Conservation (phyloP, 2,888 invertebrate genomes). For the Melanargia galathea region DNA sequence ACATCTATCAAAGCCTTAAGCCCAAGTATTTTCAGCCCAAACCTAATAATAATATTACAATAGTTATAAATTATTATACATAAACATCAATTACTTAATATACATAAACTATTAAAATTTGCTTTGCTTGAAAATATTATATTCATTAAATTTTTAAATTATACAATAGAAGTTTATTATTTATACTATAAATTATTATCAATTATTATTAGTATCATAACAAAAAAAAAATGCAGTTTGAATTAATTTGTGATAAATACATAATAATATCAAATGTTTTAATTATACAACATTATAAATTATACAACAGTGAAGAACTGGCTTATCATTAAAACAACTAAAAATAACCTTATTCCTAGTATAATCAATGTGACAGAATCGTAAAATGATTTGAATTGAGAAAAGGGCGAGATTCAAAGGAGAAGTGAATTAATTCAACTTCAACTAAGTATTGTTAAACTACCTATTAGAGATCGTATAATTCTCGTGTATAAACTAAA, state of each 20-base stretch:
- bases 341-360: conserved; percentile 1
- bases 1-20: conserved; percentile 22
- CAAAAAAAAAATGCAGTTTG: too few relatives aligned
- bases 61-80: neutral
- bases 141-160: neutral
- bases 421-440: neutral
- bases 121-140: neutral
- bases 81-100: neutral
- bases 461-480: conserved; percentile 7
- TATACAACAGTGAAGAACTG: conserved; percentile 4
- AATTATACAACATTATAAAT: neutral
- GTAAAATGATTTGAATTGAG: neutral
- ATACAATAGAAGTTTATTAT: neutral
- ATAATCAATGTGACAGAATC: conserved; percentile 6
- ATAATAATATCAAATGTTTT: neutral
- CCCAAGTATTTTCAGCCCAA: conserved; percentile 22
- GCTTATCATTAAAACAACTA: neutral
- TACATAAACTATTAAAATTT: neutral
- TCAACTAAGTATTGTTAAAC: neutral
- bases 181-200: too few relatives aligned
- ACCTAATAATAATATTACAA: neutral
- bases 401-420: conserved; percentile 1
- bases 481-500: neutral
- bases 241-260: too few relatives aligned
- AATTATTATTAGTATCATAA: too few relatives aligned